Evolutionary conservation across 2,113 vertebrate species (phyloP).

Genomic region (Erinaceus europaeus): DNA sequence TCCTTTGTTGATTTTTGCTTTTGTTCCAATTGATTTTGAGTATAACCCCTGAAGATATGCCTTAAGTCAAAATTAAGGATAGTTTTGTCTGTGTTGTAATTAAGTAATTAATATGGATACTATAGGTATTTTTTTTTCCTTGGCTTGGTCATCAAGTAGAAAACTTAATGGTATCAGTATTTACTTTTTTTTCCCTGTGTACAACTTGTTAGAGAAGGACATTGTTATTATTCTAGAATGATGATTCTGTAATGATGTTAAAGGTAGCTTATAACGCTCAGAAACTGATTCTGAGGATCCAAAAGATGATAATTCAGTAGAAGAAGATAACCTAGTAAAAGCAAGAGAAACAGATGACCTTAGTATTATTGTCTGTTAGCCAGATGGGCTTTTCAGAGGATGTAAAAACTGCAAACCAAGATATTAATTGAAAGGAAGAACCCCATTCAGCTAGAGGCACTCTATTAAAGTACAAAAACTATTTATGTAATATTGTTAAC

Average conservation of each 20-base stretch:
- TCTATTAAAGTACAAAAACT: neutral
- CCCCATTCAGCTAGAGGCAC: neutral
- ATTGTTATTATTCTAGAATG: slow-evolving; percentile 28
- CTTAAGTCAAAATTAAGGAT: no score
- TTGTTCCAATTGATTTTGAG: no score
- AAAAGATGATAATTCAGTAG: neutral
- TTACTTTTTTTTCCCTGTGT: neutral
- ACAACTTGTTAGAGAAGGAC: neutral
- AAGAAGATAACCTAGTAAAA: neutral
- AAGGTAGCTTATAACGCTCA: no score
- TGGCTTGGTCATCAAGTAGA: neutral
- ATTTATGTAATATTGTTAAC: neutral
- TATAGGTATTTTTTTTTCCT: neutral
- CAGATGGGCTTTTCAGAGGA: neutral
- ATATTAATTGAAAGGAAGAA: neutral
- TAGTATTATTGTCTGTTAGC: neutral
- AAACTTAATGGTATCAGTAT: neutral
- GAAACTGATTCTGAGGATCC: neutral
- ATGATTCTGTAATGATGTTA: slow-evolving; percentile 61
- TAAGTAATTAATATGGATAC: neutral
- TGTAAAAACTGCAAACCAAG: neutral
- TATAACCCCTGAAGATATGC: no score
- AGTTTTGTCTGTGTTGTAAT: slow-evolving; percentile 1
- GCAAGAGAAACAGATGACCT: neutral
- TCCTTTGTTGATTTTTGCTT: no score